A percentile compares a stretch with the other conserved stretches of the same genome.
phyloP scores from a whole-genome alignment of 2,797 vertebrate genomes.

The Poeciliopsis infans region DNA sequence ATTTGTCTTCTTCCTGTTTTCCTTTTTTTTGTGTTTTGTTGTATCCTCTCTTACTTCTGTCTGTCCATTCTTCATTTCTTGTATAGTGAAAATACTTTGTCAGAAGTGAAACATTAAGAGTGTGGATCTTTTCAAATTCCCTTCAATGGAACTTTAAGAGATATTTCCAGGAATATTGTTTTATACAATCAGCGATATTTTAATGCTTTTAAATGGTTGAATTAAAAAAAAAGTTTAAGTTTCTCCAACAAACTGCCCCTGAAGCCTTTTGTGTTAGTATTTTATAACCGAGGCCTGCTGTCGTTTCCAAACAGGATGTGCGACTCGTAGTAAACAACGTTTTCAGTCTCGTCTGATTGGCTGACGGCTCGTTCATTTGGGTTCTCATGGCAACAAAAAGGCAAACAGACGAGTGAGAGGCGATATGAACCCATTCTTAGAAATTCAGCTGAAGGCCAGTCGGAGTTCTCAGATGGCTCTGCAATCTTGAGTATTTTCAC shows the following conservation, averaged over 20 bases:
- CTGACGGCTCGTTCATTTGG: conserved; percentile 65
- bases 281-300: neutral
- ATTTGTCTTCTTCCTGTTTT: neutral
- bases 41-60: neutral
- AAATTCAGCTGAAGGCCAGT: conserved; percentile 58
- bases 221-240: neutral
- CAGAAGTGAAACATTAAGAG: neutral
- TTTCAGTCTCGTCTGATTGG: conserved; percentile 69
- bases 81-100: too few relatives aligned
- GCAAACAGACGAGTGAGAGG: conserved; percentile 67
- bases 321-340: conserved; percentile 47
- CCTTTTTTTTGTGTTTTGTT: neutral
- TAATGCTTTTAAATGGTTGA: neutral
- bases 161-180: neutral
- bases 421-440: conserved; percentile 66
- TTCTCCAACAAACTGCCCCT: neutral
- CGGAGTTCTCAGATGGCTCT: conserved; percentile 27
- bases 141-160: neutral
- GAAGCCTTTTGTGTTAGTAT: neutral
- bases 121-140: neutral
- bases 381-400: conserved; percentile 80
- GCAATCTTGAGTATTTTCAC: conserved; percentile 18
- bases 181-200: neutral
- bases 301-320: neutral
- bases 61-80: neutral